Evolutionary conservation across 1,140 invertebrate genomes (phyloP).

Genomic region (Rhagoletis pomonella): DNA sequence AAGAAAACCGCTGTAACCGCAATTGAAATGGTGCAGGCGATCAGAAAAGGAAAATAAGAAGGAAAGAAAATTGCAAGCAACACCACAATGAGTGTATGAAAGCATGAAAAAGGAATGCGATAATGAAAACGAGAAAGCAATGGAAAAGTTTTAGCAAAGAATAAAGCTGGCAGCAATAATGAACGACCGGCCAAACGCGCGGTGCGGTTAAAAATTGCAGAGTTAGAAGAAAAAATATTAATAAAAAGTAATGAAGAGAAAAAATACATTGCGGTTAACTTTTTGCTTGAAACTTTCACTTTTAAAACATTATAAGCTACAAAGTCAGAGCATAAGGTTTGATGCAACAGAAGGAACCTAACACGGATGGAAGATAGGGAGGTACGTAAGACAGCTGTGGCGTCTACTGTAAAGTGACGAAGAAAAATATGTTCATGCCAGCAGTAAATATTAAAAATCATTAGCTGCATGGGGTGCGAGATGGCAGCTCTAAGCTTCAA

Average conservation of each 20-base stretch:
- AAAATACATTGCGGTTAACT: neutral
- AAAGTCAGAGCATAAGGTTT: neutral
- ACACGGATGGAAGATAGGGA: neutral
- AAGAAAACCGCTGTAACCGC: conserved; percentile 46
- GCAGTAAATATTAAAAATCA: conserved; percentile 34
- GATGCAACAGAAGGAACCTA: neutral
- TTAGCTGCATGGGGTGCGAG: neutral
- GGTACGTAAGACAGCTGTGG: neutral
- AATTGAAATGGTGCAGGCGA: conserved; percentile 7
- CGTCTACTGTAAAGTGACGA: neutral
- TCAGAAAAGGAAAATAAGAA: neutral
- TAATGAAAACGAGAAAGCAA: no score
- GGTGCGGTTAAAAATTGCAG: neutral
- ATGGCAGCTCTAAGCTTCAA: neutral
- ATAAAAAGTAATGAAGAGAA: neutral
- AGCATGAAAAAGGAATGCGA: neutral
- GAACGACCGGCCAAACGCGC: neutral
- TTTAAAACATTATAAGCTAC: conserved; percentile 26
- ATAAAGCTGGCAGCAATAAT: neutral
- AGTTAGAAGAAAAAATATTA: neutral
- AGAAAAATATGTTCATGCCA: neutral
- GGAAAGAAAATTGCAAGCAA: neutral
- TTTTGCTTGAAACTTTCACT: conserved; percentile 40
- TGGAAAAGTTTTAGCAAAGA: neutral
- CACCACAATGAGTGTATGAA: no score